A percentile compares a stretch with the other conserved stretches of the same genome.
Evolutionary conservation across 2,113 vertebrate species (phyloP).

Genomic region (Cinclus cinclus): DNA sequence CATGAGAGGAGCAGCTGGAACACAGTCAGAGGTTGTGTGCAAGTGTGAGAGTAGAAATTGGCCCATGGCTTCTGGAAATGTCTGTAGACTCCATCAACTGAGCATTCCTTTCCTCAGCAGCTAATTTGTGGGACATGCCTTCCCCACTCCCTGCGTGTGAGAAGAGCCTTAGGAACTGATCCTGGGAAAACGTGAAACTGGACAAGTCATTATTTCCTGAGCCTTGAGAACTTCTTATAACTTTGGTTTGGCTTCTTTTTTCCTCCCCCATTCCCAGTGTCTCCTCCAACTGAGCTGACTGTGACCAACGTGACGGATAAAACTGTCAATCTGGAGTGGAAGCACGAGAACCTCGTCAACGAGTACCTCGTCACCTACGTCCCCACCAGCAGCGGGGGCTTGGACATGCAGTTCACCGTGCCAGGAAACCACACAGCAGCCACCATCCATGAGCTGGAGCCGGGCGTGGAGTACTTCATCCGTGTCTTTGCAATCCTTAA

Average conservation of each 20-base stretch:
- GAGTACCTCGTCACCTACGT: slow-evolving; percentile 89
- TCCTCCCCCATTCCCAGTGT: slow-evolving; percentile 71
- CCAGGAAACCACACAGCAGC: slow-evolving; percentile 86
- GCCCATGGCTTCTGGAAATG: background rate
- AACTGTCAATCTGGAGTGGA: slow-evolving; percentile 91
- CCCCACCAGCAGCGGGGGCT: slow-evolving; percentile 85
- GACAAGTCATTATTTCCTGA: background rate
- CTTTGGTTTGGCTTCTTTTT: background rate
- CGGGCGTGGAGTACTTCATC: slow-evolving; percentile 93
- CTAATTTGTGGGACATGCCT: background rate
- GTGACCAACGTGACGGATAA: slow-evolving; percentile 88
- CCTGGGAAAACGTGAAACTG: background rate
- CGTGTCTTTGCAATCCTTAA: slow-evolving; percentile 92
- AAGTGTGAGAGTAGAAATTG: background rate
- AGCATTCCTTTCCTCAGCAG: slow-evolving; percentile 1
- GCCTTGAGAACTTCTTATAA: background rate
- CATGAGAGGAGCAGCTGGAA: background rate
- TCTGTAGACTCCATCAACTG: slow-evolving; percentile 42
- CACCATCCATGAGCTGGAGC: slow-evolving; percentile 89
- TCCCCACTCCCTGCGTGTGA: background rate
- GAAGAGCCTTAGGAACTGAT: background rate
- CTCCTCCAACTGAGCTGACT: slow-evolving; percentile 88
- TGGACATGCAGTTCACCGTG: slow-evolving; percentile 89
- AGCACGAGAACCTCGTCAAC: slow-evolving; percentile 88
- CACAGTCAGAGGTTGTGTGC: background rate